phyloP scores from a whole-genome alignment of 2,113 vertebrate species.

The Zeus faber region DNA sequence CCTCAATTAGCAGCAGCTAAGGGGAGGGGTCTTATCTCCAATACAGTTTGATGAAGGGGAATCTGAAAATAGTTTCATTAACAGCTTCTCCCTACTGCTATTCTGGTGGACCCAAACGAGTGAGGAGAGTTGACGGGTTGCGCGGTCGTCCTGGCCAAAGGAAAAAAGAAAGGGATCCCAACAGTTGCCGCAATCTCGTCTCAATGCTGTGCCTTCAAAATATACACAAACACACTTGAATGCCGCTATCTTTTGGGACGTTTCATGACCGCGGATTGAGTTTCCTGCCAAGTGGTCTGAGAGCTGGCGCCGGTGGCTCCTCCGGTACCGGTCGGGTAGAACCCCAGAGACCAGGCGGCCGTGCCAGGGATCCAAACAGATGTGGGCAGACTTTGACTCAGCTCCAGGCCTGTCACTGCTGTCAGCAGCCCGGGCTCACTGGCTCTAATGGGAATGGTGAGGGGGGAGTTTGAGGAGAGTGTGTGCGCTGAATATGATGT shows the following conservation, averaged over 20 bases:
- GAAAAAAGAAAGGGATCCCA: no score
- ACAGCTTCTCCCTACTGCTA: no score
- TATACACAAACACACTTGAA: no score
- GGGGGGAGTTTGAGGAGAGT: neutral
- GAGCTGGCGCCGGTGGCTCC: neutral
- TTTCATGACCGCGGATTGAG: no score
- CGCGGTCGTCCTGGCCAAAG: no score
- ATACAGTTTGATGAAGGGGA: no score
- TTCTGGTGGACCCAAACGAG: no score
- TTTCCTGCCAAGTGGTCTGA: neutral
- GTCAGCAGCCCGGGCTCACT: constrained; percentile 50
- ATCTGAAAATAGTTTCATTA: no score
- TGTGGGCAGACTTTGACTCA: constrained; percentile 20
- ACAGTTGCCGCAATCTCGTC: no score
- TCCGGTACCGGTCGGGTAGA: constrained; percentile 21
- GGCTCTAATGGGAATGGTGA: constrained; percentile 32
- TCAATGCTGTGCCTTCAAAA: no score
- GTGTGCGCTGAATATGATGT: constrained; percentile 30
- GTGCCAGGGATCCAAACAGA: constrained; percentile 43
- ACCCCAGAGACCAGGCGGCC: constrained; percentile 14
- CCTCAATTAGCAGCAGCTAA: neutral
- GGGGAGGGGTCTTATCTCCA: constrained; percentile 14
- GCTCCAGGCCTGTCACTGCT: constrained; percentile 46
- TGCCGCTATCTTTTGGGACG: no score
- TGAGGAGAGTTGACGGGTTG: no score